Evolutionary conservation across 2,888 invertebrate species (phyloP).

Genomic region (Toxonevra muliebris): DNA sequence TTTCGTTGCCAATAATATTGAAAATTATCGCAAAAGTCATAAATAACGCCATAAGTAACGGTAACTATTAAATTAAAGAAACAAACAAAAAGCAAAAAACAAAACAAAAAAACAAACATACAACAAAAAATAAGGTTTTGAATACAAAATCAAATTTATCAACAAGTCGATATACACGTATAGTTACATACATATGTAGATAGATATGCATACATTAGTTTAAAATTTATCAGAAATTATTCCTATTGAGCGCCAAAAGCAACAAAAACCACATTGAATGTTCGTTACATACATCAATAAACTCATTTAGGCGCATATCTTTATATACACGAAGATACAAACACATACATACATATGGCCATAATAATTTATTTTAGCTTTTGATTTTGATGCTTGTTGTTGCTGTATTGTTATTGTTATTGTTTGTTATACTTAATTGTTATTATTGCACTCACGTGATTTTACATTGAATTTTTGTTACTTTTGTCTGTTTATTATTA

Average conservation of each 20-base stretch:
- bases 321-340: too few species aligned
- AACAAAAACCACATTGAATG: slow-evolving; percentile 10
- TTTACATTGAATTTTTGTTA: too few species aligned
- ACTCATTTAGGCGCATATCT: background rate
- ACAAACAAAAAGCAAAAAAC: slow-evolving; percentile 3
- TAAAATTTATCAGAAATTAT: slow-evolving; percentile 23
- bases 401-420: background rate
- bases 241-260: slow-evolving; percentile 27
- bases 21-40: slow-evolving; percentile 43
- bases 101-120: slow-evolving; percentile 43
- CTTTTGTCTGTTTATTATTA: too few species aligned
- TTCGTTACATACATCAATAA: background rate
- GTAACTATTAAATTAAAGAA: too few species aligned
- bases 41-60: slow-evolving; percentile 40
- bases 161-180: too few species aligned
- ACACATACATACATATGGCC: too few species aligned
- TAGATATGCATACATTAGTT: background rate
- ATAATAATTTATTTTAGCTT: too few species aligned
- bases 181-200: too few species aligned
- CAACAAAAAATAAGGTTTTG: slow-evolving; percentile 1
- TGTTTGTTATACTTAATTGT: background rate
- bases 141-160: too few species aligned
- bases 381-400: background rate
- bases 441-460: too few species aligned
- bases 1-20: slow-evolving; percentile 23